phyloP scores from a whole-genome alignment of 2,113 vertebrate species.

The Gymnogyps californianus region DNA sequence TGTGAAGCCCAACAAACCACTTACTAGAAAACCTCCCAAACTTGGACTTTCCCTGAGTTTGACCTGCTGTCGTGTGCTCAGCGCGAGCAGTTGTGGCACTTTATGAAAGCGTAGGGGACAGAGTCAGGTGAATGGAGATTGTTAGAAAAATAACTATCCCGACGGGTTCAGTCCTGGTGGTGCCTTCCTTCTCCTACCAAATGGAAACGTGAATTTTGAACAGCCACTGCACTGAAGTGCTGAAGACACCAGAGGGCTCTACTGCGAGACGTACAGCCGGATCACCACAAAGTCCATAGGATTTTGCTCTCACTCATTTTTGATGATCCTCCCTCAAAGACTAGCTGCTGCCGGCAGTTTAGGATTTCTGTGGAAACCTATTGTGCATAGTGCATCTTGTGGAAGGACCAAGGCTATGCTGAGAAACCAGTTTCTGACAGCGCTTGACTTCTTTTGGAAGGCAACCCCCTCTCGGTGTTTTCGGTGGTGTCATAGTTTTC shows the following conservation, averaged over 20 bases:
- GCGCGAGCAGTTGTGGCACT: accelerated
- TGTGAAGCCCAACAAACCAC: neutral
- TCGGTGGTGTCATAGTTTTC: neutral
- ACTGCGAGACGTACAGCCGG: neutral
- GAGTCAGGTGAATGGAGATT: neutral
- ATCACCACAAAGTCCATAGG: neutral
- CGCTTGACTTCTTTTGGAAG: neutral
- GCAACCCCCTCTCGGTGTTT: neutral
- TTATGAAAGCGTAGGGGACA: neutral
- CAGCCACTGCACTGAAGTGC: neutral
- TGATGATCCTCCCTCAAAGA: neutral
- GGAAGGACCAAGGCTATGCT: neutral
- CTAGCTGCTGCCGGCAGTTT: neutral
- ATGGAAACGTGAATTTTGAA: neutral
- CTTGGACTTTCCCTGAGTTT: neutral
- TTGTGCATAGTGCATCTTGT: neutral
- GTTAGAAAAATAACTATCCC: neutral
- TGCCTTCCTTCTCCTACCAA: neutral
- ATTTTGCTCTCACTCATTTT: neutral
- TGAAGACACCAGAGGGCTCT: slow-evolving; percentile 53
- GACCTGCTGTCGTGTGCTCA: neutral
- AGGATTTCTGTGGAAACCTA: neutral
- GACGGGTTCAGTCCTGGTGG: neutral
- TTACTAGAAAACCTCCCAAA: neutral
- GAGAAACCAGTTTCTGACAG: neutral